A percentile compares a stretch with the other conserved stretches of the same genome.
These are phyloP conservation scores for Brachypterus glaber DNA, from an alignment of 2,888 invertebrate genomes.

Conservation along the genomic window DNA sequence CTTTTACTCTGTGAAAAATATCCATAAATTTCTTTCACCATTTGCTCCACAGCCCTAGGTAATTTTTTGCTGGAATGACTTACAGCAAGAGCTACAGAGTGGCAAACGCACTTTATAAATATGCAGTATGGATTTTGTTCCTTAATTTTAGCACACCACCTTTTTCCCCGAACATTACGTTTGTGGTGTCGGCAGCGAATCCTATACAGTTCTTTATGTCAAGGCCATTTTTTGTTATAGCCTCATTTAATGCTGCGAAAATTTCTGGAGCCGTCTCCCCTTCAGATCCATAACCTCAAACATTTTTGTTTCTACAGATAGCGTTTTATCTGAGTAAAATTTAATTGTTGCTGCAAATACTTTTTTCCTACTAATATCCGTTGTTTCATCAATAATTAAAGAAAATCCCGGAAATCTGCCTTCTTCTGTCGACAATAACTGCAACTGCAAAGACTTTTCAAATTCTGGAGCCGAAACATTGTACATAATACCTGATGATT, in stretches of 20 bases:
- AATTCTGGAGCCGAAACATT: background rate
- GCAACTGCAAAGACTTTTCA: background rate
- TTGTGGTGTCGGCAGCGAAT: constrained; percentile 17
- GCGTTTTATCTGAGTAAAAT: background rate
- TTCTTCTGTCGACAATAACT: background rate
- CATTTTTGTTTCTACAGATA: background rate
- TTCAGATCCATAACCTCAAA: background rate
- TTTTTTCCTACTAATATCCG: background rate
- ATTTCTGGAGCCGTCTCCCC: background rate
- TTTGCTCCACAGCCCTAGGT: constrained; percentile 2
- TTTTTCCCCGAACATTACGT: constrained; percentile 16
- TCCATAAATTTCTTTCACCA: constrained; percentile 6
- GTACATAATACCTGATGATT: background rate
- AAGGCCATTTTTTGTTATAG: background rate
- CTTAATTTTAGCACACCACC: constrained; percentile 14
- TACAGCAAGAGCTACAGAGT: constrained; percentile 15
- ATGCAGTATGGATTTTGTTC: constrained; percentile 16
- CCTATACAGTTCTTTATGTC: constrained; percentile 1
- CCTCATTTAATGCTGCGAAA: background rate
- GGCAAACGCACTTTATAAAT: constrained; percentile 18
- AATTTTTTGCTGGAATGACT: constrained; percentile 14
- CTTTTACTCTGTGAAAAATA: constrained; percentile 7
- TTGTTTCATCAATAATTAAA: background rate
- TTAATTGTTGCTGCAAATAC: background rate
- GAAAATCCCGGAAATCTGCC: background rate